phyloP scores from a whole-genome alignment of 2,888 invertebrate species.

The Pyrochroa serraticornis region DNA sequence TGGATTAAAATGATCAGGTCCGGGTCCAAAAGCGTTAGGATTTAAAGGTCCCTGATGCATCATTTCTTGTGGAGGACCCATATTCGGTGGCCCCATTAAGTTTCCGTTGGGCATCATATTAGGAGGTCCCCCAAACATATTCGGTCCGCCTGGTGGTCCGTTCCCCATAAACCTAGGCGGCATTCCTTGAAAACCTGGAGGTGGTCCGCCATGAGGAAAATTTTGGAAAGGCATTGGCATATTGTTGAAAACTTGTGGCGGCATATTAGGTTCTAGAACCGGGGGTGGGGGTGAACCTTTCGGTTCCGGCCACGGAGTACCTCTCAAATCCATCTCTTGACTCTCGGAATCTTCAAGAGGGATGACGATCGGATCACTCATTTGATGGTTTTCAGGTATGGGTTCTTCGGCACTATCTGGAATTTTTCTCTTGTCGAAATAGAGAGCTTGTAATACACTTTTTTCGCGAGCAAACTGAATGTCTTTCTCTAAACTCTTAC shows the following conservation, averaged over 20 bases:
- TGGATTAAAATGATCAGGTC: conserved; percentile 53
- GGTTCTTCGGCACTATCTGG: conserved; percentile 89
- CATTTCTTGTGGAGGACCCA: conserved; percentile 55
- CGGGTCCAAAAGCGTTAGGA: conserved; percentile 57
- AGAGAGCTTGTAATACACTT: conserved; percentile 79
- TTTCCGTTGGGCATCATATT: conserved; percentile 49
- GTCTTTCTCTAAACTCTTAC: conserved; percentile 84
- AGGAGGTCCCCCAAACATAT: conserved; percentile 44
- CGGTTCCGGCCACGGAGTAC: conserved; percentile 84
- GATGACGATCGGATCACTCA: conserved; percentile 80
- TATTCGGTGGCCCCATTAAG: conserved; percentile 43
- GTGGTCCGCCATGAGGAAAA: conserved; percentile 60
- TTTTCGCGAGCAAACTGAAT: conserved; percentile 88
- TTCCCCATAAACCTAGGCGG: conserved; percentile 41
- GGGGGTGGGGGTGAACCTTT: conserved; percentile 67
- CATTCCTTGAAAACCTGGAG: conserved; percentile 44
- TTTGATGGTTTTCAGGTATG: conserved; percentile 78
- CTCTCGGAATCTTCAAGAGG: conserved; percentile 90
- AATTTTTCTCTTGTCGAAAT: conserved; percentile 81
- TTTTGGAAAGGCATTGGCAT: conserved; percentile 59
- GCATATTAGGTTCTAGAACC: conserved; percentile 44
- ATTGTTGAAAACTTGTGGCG: conserved; percentile 60
- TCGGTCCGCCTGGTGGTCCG: conserved; percentile 30
- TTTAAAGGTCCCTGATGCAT: conserved; percentile 52
- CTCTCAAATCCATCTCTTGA: conserved; percentile 80